Evolutionary conservation across 2,888 invertebrate genomes (phyloP), one percentile per base, ranked within the genome.

Genomic region (Cerceris rybyensis): DNA sequence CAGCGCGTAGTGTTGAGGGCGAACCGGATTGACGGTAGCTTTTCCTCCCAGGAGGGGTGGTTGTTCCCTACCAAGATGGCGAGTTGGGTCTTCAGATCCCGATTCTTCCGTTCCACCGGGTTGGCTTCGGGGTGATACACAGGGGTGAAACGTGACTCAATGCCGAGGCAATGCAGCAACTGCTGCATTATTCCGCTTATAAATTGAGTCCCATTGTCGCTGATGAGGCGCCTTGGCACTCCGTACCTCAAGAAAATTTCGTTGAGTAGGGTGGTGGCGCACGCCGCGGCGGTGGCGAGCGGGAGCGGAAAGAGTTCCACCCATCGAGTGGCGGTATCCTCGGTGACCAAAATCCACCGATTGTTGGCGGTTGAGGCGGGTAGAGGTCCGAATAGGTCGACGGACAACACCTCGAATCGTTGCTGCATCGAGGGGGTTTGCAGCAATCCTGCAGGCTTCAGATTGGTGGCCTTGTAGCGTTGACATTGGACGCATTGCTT

Each of bases 141-240:
- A 0, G 58, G 66, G 0, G 17, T 58, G 13, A 67, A 63, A 0
- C n/a, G 11, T 2, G 17, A 50, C 0, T 61, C 8, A 0, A 75
- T 66, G 0, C 11, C 16, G 0, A 69, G 7, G 6, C 64, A 71
- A 60, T 50, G 58, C 71, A 81, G 72, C 16, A 89, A 75, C 59
- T 91, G 80, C 61, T 92, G 92, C 89, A 92, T 90, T 0, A 91
- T 78, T 0, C 78, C 84, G 2, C 87, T 86, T 0, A 91, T 82
- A 68, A 92, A 91, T 55, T 91, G 91, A 0, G 84, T 68, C 0
- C 91, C 92, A 14, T 92, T 92, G 54, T 92, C 91, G 13, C 86
- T 88, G 6, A 90, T 82, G 0, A 92, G n/a, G 13, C 89, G 65
- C 0, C 91, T 52, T 0, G 89, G 89, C 4, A 87, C 28, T 0